A percentile compares a stretch with the other conserved stretches of the same genome.
phyloP scores from a whole-genome alignment of 1,140 invertebrate genomes.

The Solen grandis region DNA sequence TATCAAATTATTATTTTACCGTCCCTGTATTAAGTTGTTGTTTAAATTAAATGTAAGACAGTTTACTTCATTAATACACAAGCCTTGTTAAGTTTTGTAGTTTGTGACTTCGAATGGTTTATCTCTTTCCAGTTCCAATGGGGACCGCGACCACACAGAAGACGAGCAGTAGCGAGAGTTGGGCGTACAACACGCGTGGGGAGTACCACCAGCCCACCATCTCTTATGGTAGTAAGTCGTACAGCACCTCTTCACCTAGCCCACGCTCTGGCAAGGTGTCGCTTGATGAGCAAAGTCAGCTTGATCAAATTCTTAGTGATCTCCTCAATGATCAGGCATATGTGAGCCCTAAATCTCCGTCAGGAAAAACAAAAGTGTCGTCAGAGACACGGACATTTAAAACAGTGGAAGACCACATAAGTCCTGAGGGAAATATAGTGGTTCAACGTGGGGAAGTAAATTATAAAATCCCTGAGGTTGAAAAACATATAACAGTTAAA shows the following conservation, averaged over 20 bases:
- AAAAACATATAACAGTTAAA: constrained; percentile 70
- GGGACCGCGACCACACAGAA: constrained; percentile 59
- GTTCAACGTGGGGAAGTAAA: constrained; percentile 74
- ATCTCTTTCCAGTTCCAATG: constrained; percentile 54
- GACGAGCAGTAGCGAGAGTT: constrained; percentile 48
- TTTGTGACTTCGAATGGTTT: too few relatives aligned
- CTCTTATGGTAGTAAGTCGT: constrained; percentile 55
- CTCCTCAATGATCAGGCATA: constrained; percentile 76
- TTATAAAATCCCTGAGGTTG: constrained; percentile 71
- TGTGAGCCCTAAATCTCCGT: constrained; percentile 60
- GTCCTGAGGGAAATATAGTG: constrained; percentile 65
- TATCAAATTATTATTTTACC: too few relatives aligned
- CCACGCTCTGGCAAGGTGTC: constrained; percentile 60
- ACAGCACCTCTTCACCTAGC: constrained; percentile 56
- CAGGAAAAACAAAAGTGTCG: constrained; percentile 55
- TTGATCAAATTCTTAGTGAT: constrained; percentile 79
- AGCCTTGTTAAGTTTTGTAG: too few relatives aligned
- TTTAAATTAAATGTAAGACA: too few relatives aligned
- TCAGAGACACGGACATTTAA: constrained; percentile 71
- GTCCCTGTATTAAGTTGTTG: too few relatives aligned
- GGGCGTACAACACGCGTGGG: constrained; percentile 44
- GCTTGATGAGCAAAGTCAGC: constrained; percentile 76
- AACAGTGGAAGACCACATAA: constrained; percentile 62
- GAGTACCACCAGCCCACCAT: constrained; percentile 8
- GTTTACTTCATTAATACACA: too few relatives aligned